These are phyloP conservation scores for Toxotes lorentzi DNA, from an alignment of 2,797 vertebrate species.

Conservation along the genomic window DNA sequence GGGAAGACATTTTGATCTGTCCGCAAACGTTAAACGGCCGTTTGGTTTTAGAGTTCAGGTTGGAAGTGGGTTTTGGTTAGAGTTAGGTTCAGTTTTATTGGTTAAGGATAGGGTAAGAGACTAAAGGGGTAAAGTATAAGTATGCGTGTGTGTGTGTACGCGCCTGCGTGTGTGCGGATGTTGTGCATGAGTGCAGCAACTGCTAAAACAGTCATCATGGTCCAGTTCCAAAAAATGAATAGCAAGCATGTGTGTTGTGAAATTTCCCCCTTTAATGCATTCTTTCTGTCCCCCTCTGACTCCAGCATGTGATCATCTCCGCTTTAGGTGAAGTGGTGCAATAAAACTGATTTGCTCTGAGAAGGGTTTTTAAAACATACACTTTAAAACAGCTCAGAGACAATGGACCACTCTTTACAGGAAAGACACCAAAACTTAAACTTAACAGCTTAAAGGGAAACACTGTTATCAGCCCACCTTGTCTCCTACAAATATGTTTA, in stretches of 20 bases:
- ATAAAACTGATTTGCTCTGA: conserved; percentile 8
- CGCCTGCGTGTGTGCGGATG: neutral
- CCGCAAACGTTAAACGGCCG: too few relatives aligned
- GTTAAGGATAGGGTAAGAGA: too few relatives aligned
- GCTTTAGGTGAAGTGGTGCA: conserved; percentile 14
- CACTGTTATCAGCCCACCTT: too few relatives aligned
- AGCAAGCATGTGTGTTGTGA: conserved; percentile 35
- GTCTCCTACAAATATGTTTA: too few relatives aligned
- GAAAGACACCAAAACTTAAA: too few relatives aligned
- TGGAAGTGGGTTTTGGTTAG: too few relatives aligned
- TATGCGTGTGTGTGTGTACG: neutral
- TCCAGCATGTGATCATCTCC: conserved; percentile 16
- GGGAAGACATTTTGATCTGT: too few relatives aligned
- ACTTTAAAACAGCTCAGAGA: too few relatives aligned
- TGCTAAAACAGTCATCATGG: conserved; percentile 48
- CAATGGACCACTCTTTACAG: neutral
- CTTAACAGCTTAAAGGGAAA: too few relatives aligned
- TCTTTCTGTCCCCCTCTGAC: conserved; percentile 12
- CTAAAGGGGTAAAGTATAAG: neutral
- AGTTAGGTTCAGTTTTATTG: too few relatives aligned
- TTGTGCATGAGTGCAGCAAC: conserved; percentile 14
- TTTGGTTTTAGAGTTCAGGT: too few relatives aligned
- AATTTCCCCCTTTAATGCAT: conserved; percentile 20
- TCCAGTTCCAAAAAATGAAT: conserved; percentile 39
- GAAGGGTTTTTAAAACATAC: too few relatives aligned